Percentiles rank a stretch among this genome's conserved stretches.
phyloP scores from a whole-genome alignment of 2,888 invertebrate species.

The Diogma glabrata region DNA sequence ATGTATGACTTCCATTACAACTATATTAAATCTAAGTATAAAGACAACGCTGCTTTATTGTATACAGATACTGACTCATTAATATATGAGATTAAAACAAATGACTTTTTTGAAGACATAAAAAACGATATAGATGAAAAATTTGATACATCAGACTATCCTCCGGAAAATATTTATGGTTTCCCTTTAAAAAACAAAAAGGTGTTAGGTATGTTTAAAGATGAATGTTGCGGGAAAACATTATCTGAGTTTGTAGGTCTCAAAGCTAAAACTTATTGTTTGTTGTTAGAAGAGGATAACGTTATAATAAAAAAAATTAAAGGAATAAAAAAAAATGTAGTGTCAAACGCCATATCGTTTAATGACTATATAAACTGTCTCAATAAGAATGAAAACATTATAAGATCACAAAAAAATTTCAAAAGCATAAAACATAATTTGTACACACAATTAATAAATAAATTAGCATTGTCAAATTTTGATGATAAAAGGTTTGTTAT shows the following conservation, averaged over 20 bases:
- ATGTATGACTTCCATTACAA: constrained; percentile 27
- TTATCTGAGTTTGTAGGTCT: neutral
- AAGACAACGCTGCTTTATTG: neutral
- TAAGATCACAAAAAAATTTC: constrained; percentile 2
- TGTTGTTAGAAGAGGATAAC: neutral
- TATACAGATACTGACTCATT: too few relatives aligned
- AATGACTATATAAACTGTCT: neutral
- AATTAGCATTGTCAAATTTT: neutral
- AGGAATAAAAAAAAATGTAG: neutral
- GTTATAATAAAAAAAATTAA: neutral
- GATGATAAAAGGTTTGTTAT: neutral
- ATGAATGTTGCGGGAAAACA: neutral
- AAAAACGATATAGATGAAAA: neutral
- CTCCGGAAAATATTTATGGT: neutral
- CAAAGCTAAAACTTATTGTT: neutral
- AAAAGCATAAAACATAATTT: neutral
- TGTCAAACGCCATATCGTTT: neutral
- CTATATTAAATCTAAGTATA: constrained; percentile 15
- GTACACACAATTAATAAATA: neutral
- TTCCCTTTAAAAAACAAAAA: neutral
- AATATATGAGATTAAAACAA: too few relatives aligned
- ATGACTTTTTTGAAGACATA: too few relatives aligned
- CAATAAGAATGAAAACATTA: neutral
- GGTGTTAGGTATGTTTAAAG: neutral
- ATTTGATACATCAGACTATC: neutral